A percentile compares a stretch with the other conserved stretches of the same genome.
phyloP scores from a whole-genome alignment of 37 sponge, comb jelly and placozoan genomes.

The Aplysina aerophoba region DNA sequence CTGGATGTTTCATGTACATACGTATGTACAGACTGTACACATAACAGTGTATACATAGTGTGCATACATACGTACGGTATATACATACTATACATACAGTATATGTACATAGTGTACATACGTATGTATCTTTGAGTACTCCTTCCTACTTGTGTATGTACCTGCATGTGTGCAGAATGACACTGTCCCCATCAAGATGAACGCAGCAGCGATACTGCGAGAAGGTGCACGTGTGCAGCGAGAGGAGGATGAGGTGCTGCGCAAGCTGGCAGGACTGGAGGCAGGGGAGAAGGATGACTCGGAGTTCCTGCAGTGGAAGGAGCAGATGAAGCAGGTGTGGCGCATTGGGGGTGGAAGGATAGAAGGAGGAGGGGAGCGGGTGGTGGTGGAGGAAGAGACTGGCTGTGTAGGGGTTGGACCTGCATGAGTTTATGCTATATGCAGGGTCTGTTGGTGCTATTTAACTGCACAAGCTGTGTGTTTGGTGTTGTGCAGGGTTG shows the following conservation, averaged over 20 bases:
- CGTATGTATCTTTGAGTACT: neutral
- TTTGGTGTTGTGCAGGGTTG: too few species aligned
- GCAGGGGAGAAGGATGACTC: conserved; percentile 83
- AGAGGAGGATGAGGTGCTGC: conserved; percentile 78
- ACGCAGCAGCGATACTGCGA: conserved; percentile 93
- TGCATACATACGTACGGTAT: too few species aligned
- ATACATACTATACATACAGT: neutral
- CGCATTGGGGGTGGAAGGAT: neutral
- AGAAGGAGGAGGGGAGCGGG: neutral
- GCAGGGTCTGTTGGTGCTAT: too few species aligned
- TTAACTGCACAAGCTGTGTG: too few species aligned
- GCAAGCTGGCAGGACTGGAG: conserved; percentile 80
- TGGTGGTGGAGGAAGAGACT: neutral
- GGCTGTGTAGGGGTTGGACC: neutral
- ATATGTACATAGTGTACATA: conserved; percentile 42
- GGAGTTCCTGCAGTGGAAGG: conserved; percentile 84
- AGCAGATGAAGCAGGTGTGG: conserved; percentile 77
- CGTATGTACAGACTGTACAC: too few species aligned
- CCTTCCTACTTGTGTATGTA: neutral
- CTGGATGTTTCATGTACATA: too few species aligned
- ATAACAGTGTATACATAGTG: too few species aligned
- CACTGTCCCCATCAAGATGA: conserved; percentile 80
- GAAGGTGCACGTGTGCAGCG: conserved; percentile 89
- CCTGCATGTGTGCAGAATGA: conserved; percentile 14
- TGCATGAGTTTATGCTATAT: too few species aligned